Evolutionary conservation across 2,797 vertebrate species (phyloP).

Genomic region (Echeneis naucrates): DNA sequence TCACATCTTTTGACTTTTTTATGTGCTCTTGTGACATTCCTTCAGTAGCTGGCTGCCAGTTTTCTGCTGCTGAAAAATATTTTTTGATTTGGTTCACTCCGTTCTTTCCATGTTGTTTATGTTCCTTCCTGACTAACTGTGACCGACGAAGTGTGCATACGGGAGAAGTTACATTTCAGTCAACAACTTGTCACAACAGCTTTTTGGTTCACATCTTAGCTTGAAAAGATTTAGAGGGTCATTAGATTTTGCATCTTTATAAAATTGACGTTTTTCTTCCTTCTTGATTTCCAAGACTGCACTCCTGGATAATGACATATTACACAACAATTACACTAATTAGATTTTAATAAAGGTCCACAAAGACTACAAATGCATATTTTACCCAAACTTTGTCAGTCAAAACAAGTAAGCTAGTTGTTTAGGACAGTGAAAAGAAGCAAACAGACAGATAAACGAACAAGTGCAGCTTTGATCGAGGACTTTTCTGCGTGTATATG

Average conservation of each 20-base stretch:
- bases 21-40: neutral
- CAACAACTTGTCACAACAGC: constrained; percentile 1
- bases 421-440: neutral
- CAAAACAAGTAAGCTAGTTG: neutral
- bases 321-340: constrained; percentile 33
- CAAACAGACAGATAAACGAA: constrained; percentile 3
- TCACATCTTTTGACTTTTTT: constrained; percentile 21
- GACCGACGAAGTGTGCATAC: constrained; percentile 4
- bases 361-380: neutral
- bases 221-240: neutral
- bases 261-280: neutral
- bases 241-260: neutral
- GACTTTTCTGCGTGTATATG: neutral
- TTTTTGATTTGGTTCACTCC: constrained; percentile 28
- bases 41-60: constrained; percentile 15
- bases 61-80: constrained; percentile 17
- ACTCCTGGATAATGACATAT: too few relatives aligned
- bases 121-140: constrained; percentile 25
- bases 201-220: neutral
- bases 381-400: constrained; percentile 13
- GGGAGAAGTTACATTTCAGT: neutral
- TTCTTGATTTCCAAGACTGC: too few relatives aligned
- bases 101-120: constrained; percentile 28
- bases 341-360: constrained; percentile 15
- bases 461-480: neutral